These are phyloP conservation scores for Spisula subtruncata DNA, from an alignment of 2,888 invertebrate species.

Conservation along the genomic window DNA sequence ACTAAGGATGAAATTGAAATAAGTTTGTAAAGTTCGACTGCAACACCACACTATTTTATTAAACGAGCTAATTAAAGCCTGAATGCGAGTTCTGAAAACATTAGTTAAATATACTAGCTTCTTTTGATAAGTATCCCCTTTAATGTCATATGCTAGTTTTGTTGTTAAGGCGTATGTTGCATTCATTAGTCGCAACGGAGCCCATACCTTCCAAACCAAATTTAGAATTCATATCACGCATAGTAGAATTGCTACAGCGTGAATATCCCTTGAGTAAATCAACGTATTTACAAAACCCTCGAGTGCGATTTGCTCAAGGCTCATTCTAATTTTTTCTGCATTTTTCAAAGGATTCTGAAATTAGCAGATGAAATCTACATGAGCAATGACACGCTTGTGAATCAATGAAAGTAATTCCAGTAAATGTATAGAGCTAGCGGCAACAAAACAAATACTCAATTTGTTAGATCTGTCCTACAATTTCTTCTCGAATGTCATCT, in stretches of 20 bases:
- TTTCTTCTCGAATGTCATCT: neutral
- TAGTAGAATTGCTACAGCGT: neutral
- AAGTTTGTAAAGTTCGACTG: too few relatives aligned
- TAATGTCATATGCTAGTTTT: too few relatives aligned
- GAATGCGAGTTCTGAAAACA: too few relatives aligned
- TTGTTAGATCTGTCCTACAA: neutral
- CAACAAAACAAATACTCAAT: slow-evolving; percentile 20
- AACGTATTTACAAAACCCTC: slow-evolving; percentile 19
- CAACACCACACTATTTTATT: too few relatives aligned
- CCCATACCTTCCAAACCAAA: neutral
- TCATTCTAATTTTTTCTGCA: neutral
- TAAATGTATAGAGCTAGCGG: neutral
- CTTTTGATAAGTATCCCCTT: too few relatives aligned
- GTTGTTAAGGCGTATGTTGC: too few relatives aligned
- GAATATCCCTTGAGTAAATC: neutral
- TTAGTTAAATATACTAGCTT: too few relatives aligned
- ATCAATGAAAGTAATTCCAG: slow-evolving; percentile 26
- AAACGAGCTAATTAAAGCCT: too few relatives aligned
- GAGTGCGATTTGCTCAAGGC: neutral
- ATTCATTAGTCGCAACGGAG: too few relatives aligned
- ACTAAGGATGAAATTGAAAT: too few relatives aligned
- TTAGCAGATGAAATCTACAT: slow-evolving; percentile 21
- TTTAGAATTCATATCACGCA: neutral
- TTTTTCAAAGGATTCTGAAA: slow-evolving; percentile 7
- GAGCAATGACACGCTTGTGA: neutral